phyloP scores from a whole-genome alignment of 2,113 vertebrate species.

The Trogon melanurus region DNA sequence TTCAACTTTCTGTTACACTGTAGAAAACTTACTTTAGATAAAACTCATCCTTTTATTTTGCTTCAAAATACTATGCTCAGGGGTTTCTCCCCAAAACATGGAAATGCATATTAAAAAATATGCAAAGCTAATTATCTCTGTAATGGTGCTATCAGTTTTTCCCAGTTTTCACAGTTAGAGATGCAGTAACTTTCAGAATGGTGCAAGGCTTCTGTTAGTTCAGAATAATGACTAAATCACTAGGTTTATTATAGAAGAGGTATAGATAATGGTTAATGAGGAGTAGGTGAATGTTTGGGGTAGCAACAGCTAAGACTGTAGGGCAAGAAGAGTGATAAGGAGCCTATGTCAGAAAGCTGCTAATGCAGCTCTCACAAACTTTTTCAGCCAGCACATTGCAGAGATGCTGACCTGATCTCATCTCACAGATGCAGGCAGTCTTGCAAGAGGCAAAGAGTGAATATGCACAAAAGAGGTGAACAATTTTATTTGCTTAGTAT shows the following conservation, averaged over 20 bases:
- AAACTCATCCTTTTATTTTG: neutral
- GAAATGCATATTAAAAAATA: neutral
- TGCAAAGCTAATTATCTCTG: neutral
- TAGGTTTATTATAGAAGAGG: neutral
- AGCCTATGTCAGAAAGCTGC: neutral
- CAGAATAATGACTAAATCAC: neutral
- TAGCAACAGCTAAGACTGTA: neutral
- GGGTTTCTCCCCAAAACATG: neutral
- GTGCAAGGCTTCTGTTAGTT: neutral
- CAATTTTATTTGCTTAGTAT: neutral
- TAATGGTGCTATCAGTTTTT: neutral
- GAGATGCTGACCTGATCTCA: neutral
- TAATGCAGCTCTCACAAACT: neutral
- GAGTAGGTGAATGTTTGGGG: neutral
- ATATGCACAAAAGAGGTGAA: neutral
- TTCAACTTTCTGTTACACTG: neutral
- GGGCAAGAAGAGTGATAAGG: neutral
- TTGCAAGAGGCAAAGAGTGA: neutral
- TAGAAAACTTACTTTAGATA: neutral
- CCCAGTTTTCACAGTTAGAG: neutral
- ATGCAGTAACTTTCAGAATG: neutral
- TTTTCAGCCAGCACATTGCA: neutral
- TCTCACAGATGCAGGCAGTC: neutral
- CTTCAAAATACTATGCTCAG: neutral
- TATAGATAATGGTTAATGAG: neutral